Percentiles rank a stretch among this genome's conserved stretches.
These are phyloP conservation scores for Actinernus sp. DNA, from an alignment of 92 coral and sea anemone genomes.

Conservation along the genomic window DNA sequence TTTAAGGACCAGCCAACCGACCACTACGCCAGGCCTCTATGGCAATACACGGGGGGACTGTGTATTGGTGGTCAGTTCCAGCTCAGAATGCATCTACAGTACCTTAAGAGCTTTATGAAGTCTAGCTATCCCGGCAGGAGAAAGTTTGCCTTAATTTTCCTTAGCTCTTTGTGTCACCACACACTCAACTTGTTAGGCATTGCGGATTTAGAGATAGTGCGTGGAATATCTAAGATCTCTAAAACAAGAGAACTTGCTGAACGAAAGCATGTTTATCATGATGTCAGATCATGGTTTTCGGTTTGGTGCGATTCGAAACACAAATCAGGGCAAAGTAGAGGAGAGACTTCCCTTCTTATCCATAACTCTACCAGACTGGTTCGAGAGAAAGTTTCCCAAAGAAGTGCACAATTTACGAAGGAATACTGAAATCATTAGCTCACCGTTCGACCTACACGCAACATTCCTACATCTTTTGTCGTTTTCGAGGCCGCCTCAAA, in stretches of 20 bases:
- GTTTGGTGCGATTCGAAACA: constrained; percentile 67
- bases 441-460: constrained; percentile 81
- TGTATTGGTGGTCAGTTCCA: constrained; percentile 66
- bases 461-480: constrained; percentile 64
- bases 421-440: constrained; percentile 57
- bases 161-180: constrained; percentile 70
- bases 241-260: constrained; percentile 54
- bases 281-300: constrained; percentile 83
- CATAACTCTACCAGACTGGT: constrained; percentile 66
- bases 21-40: constrained; percentile 70
- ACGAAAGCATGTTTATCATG: constrained; percentile 75
- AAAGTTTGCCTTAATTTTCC: constrained; percentile 67
- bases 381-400: constrained; percentile 37
- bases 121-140: constrained; percentile 60
- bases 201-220: constrained; percentile 52
- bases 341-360: constrained; percentile 86
- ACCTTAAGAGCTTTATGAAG: constrained; percentile 79
- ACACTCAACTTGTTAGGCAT: constrained; percentile 41
- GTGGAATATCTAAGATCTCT: constrained; percentile 46
- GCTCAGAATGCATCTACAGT: constrained; percentile 52
- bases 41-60: constrained; percentile 22
- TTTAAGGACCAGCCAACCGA: constrained; percentile 75
- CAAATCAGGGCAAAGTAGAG: constrained; percentile 79
- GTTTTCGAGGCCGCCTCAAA: constrained; percentile 17
- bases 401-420: constrained; percentile 21